A percentile compares a stretch with the other conserved stretches of the same genome.
These are phyloP conservation scores for Archips crataeganus DNA, from an alignment of 2,888 invertebrate species.

Conservation along the genomic window DNA sequence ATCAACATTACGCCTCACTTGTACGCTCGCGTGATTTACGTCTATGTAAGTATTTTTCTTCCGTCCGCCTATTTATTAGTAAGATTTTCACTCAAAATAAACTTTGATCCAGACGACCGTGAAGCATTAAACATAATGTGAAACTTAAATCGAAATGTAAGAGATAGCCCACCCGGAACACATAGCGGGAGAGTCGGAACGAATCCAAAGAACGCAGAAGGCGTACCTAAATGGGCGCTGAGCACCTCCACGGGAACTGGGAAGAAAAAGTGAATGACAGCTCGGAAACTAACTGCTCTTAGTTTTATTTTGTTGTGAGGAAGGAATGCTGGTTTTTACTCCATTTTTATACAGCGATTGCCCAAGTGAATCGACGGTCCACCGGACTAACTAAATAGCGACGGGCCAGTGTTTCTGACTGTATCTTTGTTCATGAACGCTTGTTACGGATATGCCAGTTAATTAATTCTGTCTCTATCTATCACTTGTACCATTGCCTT, in stretches of 20 bases:
- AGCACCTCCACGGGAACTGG: constrained; percentile 31
- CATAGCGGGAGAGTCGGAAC: constrained; percentile 31
- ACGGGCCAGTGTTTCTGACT: too few relatives aligned
- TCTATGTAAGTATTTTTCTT: too few relatives aligned
- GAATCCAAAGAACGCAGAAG: constrained; percentile 31
- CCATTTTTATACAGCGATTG: background rate
- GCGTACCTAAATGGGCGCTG: constrained; percentile 31
- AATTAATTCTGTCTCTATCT: too few relatives aligned
- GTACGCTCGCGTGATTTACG: too few relatives aligned
- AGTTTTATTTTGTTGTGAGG: constrained; percentile 11
- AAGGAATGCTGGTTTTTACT: constrained; percentile 8
- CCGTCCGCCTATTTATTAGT: too few relatives aligned
- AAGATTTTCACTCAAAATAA: background rate
- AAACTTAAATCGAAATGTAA: constrained; percentile 29
- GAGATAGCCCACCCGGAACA: constrained; percentile 34
- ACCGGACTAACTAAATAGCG: too few relatives aligned
- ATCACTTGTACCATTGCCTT: too few relatives aligned
- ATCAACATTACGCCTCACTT: too few relatives aligned
- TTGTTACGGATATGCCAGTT: too few relatives aligned
- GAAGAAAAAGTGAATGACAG: constrained; percentile 33
- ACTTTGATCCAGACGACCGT: constrained; percentile 14
- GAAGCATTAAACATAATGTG: constrained; percentile 32
- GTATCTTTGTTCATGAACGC: too few relatives aligned
- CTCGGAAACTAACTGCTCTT: constrained; percentile 3
- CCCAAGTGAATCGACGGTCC: too few relatives aligned